Percentiles rank a stretch among this genome's conserved stretches.
Evolutionary conservation across 2,113 vertebrate genomes (phyloP).

Genomic region (Coreoperca whiteheadi): DNA sequence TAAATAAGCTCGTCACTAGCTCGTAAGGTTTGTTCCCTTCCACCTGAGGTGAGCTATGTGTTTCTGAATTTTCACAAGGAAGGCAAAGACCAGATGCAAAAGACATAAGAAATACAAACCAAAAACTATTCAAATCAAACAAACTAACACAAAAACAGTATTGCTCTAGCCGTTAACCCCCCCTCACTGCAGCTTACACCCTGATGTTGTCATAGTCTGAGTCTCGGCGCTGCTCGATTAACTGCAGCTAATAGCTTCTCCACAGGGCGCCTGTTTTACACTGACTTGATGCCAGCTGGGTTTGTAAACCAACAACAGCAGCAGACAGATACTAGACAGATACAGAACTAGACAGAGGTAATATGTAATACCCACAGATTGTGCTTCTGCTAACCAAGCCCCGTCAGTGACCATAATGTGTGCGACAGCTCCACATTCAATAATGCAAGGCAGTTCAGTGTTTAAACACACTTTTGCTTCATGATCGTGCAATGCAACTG

Average conservation of each 20-base stretch:
- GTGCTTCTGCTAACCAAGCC: constrained; percentile 41
- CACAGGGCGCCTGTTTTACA: constrained; percentile 42
- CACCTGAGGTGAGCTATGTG: background rate
- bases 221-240: constrained; percentile 53
- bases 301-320: constrained; percentile 53
- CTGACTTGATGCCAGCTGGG: constrained; percentile 27
- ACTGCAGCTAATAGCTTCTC: constrained; percentile 67
- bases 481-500: background rate
- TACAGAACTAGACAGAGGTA: constrained; percentile 31
- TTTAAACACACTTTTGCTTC: background rate
- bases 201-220: constrained; percentile 45
- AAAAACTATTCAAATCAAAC: constrained; percentile 6
- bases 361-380: constrained; percentile 7
- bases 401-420: background rate
- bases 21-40: constrained; percentile 2
- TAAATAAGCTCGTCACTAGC: background rate
- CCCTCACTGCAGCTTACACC: constrained; percentile 40
- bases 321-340: constrained; percentile 41
- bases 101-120: background rate
- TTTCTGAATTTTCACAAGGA: constrained; percentile 4
- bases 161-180: constrained; percentile 21
- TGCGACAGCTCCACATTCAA: constrained; percentile 1
- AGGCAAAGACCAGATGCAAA: constrained; percentile 17
- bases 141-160: constrained; percentile 5
- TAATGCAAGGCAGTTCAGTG: constrained; percentile 15